Base-by-base conservation (phyloP, 2,113 vertebrate genomes). In the Pogonocichla stellata region DNA sequence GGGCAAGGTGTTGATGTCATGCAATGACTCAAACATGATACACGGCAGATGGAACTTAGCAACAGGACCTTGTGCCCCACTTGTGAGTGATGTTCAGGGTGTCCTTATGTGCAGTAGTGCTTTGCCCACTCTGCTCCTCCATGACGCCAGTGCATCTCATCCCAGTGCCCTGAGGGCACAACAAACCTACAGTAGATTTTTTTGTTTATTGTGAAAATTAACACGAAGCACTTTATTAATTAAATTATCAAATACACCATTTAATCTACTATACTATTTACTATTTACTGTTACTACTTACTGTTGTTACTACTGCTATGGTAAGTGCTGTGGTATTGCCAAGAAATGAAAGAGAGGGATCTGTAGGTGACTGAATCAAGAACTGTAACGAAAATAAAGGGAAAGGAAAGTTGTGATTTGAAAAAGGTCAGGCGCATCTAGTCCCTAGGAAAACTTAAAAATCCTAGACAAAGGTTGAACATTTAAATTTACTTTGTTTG, bases 281-380 rank as follows among this genome's bases (percentile, higher is more conserved):
- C 1, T 2, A 7, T 64, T 90, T 65, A 12, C 15, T 58, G 3
- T 38, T 1, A 1, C 0, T 3, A 16, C 26, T 86, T 51, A 14
- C 16, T 74, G 3, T 23, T 42, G 7, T 26, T 58, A 54, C 34
- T 71, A 64, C 18, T 64, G 31, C 54, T 42, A 2, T 34, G 14
- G 16, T 3, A 74, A 24, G 14, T 71, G 19, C 8, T 50, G 29
- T 34, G 20, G 40, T 51, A 60, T 17, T 36, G 13, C 51, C 48
- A 47, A 83, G 25, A 28, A 29, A 48, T 15, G 45, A 69, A 79
- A 79, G 0, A 56, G 26, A 67, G 8, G 7, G 13, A 64, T 14
- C 4, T n/a, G 31, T 14, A 19, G 10, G 19, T 77, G 26, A 58
- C 23, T 69, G 50, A 83, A 73, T 38, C 5, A 43, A 43, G 5